Conservation (phyloP, 2,888 invertebrate genomes). For the Leptogaster cylindrica region DNA sequence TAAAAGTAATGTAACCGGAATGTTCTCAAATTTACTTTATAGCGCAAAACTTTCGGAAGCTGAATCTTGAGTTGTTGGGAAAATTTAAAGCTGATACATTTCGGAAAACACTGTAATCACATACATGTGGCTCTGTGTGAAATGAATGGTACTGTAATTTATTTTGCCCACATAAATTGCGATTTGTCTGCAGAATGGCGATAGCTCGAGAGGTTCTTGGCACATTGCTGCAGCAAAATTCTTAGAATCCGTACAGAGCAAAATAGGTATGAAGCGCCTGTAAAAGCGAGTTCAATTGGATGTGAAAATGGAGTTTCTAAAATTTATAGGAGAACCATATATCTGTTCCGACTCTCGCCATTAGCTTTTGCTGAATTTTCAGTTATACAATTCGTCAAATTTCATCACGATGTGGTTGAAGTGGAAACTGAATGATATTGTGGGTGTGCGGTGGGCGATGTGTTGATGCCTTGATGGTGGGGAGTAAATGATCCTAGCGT, state of each 20-base stretch:
- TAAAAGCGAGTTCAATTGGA: slow-evolving; percentile 20
- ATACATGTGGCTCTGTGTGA: slow-evolving; percentile 8
- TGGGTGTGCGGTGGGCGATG: too few species aligned
- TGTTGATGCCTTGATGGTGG: too few species aligned
- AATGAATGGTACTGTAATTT: slow-evolving; percentile 20
- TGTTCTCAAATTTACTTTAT: too few species aligned
- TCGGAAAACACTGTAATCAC: slow-evolving; percentile 1
- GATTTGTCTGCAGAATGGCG: slow-evolving; percentile 29
- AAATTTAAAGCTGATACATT: too few species aligned
- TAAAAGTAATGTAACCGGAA: too few species aligned
- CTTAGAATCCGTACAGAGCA: slow-evolving; percentile 10
- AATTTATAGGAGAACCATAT: slow-evolving; percentile 19
- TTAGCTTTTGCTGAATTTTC: not conserved
- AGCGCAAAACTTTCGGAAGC: too few species aligned
- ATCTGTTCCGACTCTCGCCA: not conserved
- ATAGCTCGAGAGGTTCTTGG: slow-evolving; percentile 16
- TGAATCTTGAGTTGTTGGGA: too few species aligned
- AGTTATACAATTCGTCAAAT: slow-evolving; percentile 8
- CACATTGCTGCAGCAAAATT: slow-evolving; percentile 12
- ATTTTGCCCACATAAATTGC: slow-evolving; percentile 26
- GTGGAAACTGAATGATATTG: too few species aligned
- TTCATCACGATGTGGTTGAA: not conserved
- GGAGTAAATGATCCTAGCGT: too few species aligned
- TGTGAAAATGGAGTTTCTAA: slow-evolving; percentile 36
- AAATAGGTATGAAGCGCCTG: not conserved